phyloP scores from a whole-genome alignment of 2,113 vertebrate species.

The Pterocles gutturalis region DNA sequence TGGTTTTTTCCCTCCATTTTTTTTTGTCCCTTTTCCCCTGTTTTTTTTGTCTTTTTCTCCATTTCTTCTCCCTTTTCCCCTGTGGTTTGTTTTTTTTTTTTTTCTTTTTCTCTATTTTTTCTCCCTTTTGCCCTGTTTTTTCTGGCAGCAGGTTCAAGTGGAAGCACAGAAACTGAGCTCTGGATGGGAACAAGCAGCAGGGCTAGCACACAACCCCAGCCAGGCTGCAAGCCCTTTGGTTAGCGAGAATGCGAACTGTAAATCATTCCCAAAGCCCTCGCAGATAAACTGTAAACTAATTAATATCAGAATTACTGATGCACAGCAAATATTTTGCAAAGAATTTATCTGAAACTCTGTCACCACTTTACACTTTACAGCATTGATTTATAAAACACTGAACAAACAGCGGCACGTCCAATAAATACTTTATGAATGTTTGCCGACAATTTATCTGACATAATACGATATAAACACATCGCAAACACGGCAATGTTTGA shows the following conservation, averaged over 20 bases:
- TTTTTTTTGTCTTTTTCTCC: too few relatives aligned
- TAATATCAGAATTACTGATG: slow-evolving; percentile 71
- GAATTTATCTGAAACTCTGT: slow-evolving; percentile 59
- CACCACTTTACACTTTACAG: slow-evolving; percentile 35
- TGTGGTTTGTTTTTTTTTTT: too few relatives aligned
- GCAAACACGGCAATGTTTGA: slow-evolving; percentile 9
- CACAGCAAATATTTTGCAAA: slow-evolving; percentile 69
- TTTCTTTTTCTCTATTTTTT: too few relatives aligned
- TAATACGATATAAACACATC: slow-evolving; percentile 68
- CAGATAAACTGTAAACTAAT: slow-evolving; percentile 66
- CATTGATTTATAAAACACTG: slow-evolving; percentile 68
- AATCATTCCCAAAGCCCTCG: slow-evolving; percentile 39
- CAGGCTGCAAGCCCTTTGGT: not conserved
- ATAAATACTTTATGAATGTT: slow-evolving; percentile 75
- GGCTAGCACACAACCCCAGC: not conserved
- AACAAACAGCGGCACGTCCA: slow-evolving; percentile 47
- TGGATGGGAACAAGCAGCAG: not conserved
- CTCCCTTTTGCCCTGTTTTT: too few relatives aligned
- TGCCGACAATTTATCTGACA: slow-evolving; percentile 68
- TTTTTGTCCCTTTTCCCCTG: too few relatives aligned
- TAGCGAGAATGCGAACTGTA: not conserved
- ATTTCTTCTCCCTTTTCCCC: too few relatives aligned
- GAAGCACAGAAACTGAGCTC: not conserved
- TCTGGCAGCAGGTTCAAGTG: not conserved
- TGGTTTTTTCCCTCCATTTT: too few relatives aligned